Conservation (phyloP, 2,113 vertebrate species). For the Leptobrachium leishanense region DNA sequence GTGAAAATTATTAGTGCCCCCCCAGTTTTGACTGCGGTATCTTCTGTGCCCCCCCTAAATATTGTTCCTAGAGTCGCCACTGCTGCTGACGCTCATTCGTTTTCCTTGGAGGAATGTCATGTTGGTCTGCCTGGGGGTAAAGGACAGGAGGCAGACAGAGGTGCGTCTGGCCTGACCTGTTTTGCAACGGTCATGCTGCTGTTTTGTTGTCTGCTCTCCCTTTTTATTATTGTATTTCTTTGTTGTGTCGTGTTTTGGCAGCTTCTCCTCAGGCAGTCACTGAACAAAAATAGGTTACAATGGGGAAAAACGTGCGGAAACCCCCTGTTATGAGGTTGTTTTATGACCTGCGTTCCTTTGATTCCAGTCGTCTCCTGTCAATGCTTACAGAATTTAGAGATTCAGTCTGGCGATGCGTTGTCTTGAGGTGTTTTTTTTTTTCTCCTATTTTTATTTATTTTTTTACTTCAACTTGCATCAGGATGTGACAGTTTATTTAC, state of each 20-base stretch:
- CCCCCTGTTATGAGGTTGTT: conserved; percentile 15
- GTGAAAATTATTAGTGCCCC: too few relatives aligned
- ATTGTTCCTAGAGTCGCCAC: too few relatives aligned
- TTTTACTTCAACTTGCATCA: too few relatives aligned
- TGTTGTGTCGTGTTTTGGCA: conserved; percentile 6
- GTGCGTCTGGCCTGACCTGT: background rate
- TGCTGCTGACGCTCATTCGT: too few relatives aligned
- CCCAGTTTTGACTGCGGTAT: too few relatives aligned
- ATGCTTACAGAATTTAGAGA: too few relatives aligned
- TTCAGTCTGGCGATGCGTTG: too few relatives aligned
- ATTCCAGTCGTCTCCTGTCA: background rate
- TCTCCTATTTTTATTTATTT: too few relatives aligned
- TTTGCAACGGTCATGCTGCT: background rate
- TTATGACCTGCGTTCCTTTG: conserved; percentile 16
- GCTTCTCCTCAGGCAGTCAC: background rate
- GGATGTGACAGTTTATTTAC: too few relatives aligned
- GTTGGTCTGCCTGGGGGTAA: background rate
- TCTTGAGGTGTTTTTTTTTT: too few relatives aligned
- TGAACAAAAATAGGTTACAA: conserved; percentile 10
- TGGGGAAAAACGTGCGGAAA: conserved; percentile 12
- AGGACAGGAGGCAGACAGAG: background rate
- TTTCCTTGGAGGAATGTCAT: too few relatives aligned
- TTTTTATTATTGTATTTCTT: background rate
- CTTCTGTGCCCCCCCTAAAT: too few relatives aligned
- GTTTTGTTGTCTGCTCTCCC: background rate